phyloP scores from a whole-genome alignment of 2,113 vertebrate genomes.

The Coracopsis vasa region DNA sequence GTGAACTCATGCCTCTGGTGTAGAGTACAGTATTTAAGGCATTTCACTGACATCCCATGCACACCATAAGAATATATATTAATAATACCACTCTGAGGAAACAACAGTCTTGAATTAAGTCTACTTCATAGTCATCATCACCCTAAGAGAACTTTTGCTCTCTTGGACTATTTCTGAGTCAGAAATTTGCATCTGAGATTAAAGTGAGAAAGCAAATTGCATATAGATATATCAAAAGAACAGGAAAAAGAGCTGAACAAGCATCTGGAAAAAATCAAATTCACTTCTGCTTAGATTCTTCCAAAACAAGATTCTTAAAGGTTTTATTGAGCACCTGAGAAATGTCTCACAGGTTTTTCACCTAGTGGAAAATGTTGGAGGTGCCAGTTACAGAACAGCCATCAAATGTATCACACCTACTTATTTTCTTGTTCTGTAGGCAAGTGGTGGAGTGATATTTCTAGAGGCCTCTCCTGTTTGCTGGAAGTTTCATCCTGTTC shows the following conservation, averaged over 20 bases:
- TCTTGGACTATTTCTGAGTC: background rate
- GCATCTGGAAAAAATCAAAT: slow-evolving; percentile 61
- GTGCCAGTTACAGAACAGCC: slow-evolving; percentile 21
- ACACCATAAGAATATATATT: background rate
- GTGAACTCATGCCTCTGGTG: background rate
- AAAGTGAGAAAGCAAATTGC: slow-evolving; percentile 28
- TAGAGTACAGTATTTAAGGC: background rate
- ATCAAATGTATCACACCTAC: slow-evolving; percentile 50
- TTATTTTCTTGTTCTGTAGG: slow-evolving; percentile 37
- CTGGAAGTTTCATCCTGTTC: background rate
- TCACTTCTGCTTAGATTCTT: slow-evolving; percentile 40
- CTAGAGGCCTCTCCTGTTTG: background rate
- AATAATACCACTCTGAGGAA: background rate
- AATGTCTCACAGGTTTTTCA: slow-evolving; percentile 53
- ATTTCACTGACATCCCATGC: background rate
- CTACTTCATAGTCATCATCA: background rate
- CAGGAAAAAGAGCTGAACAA: slow-evolving; percentile 10
- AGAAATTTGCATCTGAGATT: slow-evolving; percentile 27
- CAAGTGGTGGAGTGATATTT: background rate
- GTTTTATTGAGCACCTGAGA: slow-evolving; percentile 59
- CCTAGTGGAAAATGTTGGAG: slow-evolving; percentile 57
- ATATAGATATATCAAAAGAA: slow-evolving; percentile 5
- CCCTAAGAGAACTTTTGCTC: background rate
- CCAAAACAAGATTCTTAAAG: slow-evolving; percentile 43
- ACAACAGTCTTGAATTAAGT: background rate